Evolutionary conservation across 2,888 invertebrate species (phyloP), one percentile per base, ranked within the genome.

Genomic region (Melanophora roralis): DNA sequence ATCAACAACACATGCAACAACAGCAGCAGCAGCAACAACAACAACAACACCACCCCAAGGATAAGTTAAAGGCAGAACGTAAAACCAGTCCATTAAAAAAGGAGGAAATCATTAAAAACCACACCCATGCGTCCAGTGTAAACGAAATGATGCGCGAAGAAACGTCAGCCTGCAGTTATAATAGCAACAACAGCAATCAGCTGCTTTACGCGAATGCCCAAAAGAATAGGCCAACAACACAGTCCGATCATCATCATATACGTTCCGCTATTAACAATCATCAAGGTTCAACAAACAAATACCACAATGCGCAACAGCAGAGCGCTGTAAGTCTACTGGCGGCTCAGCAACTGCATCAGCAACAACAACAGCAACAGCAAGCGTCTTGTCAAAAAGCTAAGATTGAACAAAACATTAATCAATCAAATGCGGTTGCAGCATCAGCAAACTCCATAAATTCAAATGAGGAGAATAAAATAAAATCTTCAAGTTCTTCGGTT

Each of bases 1-100:
- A 88, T 53, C 86, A 87, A 32, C 90, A 90, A 74, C 88, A 89
- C 74, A 87, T 88, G 82, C 85, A 86, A 67, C 83, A 78, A 9
- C 78, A 77, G 7, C 82, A 79, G 45, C 75, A 81, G 12, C 81
- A 82, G n/a, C 81, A 81, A 23, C 81, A 82, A 8, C 82, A 82
- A 36, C 82, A 83, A 51, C 82, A 79, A 53, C 75, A 81, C 19
- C 85, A 86, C 68, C 65, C 86, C 32, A 88, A 89, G 67, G 89
- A 89, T 57, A 89, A 89, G 72, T 84, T 85, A 47, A 87, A 87
- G 76, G 82, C 85, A 0, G 88, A 88, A 32, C 82, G 87, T 8
- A 89, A 88, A 64, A 84, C 82, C 19, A 86, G 82, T 76, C 87
- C 84, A 65, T 85, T 85, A 32, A 89, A 89, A 74, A 89, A 89